Conservation (phyloP, 1,140 invertebrate genomes). For the Calliphora vicina region DNA sequence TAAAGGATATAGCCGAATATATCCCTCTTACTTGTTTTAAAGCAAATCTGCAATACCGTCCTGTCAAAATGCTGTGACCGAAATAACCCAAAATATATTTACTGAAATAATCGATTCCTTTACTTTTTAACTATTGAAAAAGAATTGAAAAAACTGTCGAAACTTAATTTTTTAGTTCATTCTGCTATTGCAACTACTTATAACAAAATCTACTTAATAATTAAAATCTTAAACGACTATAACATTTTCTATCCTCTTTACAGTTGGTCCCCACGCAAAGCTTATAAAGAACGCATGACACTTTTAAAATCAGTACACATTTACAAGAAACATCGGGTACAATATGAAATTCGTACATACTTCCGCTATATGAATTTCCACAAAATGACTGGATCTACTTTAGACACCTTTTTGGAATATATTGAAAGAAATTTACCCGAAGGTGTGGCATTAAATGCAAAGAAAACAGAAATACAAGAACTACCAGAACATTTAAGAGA, state of each 20-base stretch:
- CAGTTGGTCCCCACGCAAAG: conserved; percentile 77
- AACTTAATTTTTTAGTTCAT: too few species aligned
- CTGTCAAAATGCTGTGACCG: too few species aligned
- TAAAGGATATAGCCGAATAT: too few species aligned
- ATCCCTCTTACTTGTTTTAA: too few species aligned
- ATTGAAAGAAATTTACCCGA: conserved; percentile 96
- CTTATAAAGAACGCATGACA: conserved; percentile 78
- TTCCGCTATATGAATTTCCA: conserved; percentile 85
- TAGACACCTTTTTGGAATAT: conserved; percentile 96
- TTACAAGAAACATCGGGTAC: conserved; percentile 93
- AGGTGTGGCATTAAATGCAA: conserved; percentile 94
- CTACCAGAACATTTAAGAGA: conserved; percentile 67
- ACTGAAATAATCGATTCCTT: too few species aligned
- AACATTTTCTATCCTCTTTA: neutral
- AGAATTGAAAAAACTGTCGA: too few species aligned
- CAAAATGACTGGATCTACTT: conserved; percentile 91
- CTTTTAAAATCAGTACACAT: conserved; percentile 89
- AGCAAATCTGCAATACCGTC: too few species aligned
- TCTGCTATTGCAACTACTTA: too few species aligned
- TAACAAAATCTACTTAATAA: too few species aligned
- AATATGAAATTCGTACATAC: conserved; percentile 96
- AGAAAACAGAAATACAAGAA: conserved; percentile 76
- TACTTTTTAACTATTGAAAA: too few species aligned
- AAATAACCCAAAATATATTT: too few species aligned
- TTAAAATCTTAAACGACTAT: neutral